Base-by-base conservation (phyloP, 2,888 invertebrate genomes). In the Tinea semifulvella region DNA sequence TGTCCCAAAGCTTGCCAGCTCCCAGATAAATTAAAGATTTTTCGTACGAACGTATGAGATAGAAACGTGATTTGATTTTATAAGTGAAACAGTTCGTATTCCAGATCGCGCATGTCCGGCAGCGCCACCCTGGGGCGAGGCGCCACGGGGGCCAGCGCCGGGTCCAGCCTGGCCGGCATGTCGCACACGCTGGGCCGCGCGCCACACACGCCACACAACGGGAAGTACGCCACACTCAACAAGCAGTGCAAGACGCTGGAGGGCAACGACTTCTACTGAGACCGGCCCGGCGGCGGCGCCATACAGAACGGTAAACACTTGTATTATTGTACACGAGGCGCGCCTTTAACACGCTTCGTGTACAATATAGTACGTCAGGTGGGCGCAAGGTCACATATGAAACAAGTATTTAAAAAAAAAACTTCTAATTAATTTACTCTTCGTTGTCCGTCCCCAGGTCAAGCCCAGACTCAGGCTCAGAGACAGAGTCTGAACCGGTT, bases 241-340 rank as follows among this genome's bases (percentile, higher is more conserved):
- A 94, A 94, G 84, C 93, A 94, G 85, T 95, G 94, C 89, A 94
- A 94, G 85, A 94, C 94, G 63, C 85, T 94, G 55, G 94, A 94
- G 84, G 91, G 93, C 65, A 92, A 89, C 68, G 94, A 94, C 84
- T 94, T 94, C 85, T 95, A 94, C 92, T 94, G 92, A 93, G 91
- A 90, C 83, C 81, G 86, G 85, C 83, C 85, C 82, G 85, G 75
- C 69, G 53, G 88, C 87, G 76, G 71, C 68, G 75, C 68, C 65
- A 36, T 17, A 6, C 17, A 18, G 16, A 36, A 36, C 18, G 31
- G 31, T 14, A 31, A n/a, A n/a, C n/a, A n/a, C n/a, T n/a, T n/a
- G n/a, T n/a, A n/a, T n/a, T n/a, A n/a, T n/a, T n/a, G n/a, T n/a
- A n/a, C n/a, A n/a, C n/a, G n/a, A n/a, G n/a, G n/a, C n/a, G n/a